Conservation (phyloP, 2,113 vertebrate genomes). For the Nanorana parkeri region DNA sequence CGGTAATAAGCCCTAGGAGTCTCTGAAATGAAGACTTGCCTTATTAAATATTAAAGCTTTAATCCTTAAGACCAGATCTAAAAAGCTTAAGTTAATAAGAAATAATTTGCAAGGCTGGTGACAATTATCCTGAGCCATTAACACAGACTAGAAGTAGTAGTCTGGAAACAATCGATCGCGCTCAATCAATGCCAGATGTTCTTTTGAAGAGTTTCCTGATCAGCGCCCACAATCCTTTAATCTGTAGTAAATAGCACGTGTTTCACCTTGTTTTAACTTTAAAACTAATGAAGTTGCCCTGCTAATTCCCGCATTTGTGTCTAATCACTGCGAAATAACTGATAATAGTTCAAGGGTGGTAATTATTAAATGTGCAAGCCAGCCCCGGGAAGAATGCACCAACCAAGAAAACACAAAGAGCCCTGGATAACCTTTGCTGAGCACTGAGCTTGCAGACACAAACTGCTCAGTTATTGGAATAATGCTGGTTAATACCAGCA, state of each 20-base stretch:
- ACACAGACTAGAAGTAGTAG: slow-evolving; percentile 61
- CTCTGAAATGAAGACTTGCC: no score
- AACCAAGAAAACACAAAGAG: not conserved
- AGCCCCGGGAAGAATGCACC: not conserved
- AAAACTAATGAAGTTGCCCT: slow-evolving; percentile 13
- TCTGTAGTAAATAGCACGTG: slow-evolving; percentile 56
- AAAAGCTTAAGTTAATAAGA: slow-evolving; percentile 2
- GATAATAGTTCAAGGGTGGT: not conserved
- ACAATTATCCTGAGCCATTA: slow-evolving; percentile 60
- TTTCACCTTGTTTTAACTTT: slow-evolving; percentile 49
- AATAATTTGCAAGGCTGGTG: slow-evolving; percentile 55
- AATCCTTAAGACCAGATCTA: no score
- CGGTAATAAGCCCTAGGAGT: no score
- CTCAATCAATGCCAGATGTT: slow-evolving; percentile 62
- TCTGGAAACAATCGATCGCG: slow-evolving; percentile 65
- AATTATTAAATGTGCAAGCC: slow-evolving; percentile 7
- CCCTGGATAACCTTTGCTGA: slow-evolving; percentile 26
- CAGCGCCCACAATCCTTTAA: slow-evolving; percentile 61
- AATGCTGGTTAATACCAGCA: slow-evolving; percentile 19
- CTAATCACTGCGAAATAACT: slow-evolving; percentile 23
- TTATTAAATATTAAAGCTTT: no score
- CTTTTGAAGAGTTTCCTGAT: slow-evolving; percentile 48
- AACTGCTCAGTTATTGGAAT: not conserved
- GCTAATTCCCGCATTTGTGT: slow-evolving; percentile 61
- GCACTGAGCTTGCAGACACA: slow-evolving; percentile 1